These are phyloP conservation scores for Rhabdomys dilectus DNA, from an alignment of 2,113 vertebrate species.

Conservation along the genomic window DNA sequence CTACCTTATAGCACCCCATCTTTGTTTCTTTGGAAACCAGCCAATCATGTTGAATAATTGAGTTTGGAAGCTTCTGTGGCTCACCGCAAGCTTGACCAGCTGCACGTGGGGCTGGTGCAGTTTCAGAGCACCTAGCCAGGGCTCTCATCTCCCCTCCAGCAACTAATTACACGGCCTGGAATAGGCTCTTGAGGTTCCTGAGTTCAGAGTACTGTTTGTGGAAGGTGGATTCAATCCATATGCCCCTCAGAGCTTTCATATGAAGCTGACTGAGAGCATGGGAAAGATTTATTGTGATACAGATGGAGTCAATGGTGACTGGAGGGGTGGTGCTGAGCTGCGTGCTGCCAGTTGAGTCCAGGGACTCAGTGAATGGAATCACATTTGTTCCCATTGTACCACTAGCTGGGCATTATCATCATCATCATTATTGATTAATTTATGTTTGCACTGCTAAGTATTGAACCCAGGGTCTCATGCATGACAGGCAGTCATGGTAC, in stretches of 20 bases:
- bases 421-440: background rate
- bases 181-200: background rate
- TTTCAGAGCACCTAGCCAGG: background rate
- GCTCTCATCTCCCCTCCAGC: no score
- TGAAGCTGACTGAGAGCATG: fast-evolving
- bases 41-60: background rate
- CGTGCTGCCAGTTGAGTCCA: background rate
- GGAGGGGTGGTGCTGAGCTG: background rate
- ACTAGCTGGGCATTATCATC: background rate
- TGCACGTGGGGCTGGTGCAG: background rate
- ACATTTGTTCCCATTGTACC: background rate
- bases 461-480: background rate
- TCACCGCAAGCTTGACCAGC: background rate
- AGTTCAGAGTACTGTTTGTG: background rate
- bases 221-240: background rate
- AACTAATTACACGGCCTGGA: background rate
- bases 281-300: background rate
- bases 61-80: background rate
- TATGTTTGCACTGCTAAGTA: background rate
- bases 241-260: background rate
- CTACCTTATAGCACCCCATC: background rate
- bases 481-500: background rate
- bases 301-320: background rate
- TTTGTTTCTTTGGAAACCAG: background rate
- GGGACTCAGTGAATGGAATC: background rate